Percentiles rank a stretch among this genome's conserved stretches.
Conservation (phyloP, 2,888 invertebrate species). For the Papilio gigon region DNA sequence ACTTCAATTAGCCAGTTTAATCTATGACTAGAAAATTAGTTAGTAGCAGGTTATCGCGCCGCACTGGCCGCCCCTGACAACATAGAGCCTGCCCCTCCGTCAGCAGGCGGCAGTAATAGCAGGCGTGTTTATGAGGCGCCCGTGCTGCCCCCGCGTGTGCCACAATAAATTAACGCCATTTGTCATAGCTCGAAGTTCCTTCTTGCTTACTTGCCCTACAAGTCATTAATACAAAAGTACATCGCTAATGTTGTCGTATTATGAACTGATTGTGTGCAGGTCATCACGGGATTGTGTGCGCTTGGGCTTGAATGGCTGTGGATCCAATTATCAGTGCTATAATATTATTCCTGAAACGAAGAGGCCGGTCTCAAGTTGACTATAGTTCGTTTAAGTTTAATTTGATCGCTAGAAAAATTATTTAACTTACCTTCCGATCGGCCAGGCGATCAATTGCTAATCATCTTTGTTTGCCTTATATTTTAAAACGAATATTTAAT, state of each 20-base stretch:
- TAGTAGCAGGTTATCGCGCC: neutral
- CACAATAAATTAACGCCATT: conserved; percentile 35
- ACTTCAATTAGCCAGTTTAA: conserved; percentile 11
- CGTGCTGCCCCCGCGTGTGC: conserved; percentile 17
- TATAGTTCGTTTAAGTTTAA: no score
- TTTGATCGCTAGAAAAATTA: no score
- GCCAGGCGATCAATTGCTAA: neutral
- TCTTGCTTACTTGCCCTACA: neutral
- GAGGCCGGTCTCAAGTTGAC: no score
- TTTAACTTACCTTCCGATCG: no score
- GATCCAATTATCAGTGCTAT: no score
- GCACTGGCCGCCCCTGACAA: neutral
- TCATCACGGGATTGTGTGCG: no score
- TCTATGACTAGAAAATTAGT: conserved; percentile 11
- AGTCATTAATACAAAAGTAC: conserved; percentile 21
- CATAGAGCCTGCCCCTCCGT: conserved; percentile 19
- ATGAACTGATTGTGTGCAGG: no score
- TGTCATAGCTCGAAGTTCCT: conserved; percentile 18
- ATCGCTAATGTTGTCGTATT: neutral
- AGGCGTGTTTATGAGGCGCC: conserved; percentile 34
- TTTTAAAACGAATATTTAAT: neutral
- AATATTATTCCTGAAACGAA: no score
- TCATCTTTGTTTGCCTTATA: neutral
- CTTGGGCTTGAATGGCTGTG: no score
- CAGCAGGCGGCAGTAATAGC: conserved; percentile 16